Conservation (phyloP, 2,113 vertebrate species). For the Tragulus kanchil region DNA sequence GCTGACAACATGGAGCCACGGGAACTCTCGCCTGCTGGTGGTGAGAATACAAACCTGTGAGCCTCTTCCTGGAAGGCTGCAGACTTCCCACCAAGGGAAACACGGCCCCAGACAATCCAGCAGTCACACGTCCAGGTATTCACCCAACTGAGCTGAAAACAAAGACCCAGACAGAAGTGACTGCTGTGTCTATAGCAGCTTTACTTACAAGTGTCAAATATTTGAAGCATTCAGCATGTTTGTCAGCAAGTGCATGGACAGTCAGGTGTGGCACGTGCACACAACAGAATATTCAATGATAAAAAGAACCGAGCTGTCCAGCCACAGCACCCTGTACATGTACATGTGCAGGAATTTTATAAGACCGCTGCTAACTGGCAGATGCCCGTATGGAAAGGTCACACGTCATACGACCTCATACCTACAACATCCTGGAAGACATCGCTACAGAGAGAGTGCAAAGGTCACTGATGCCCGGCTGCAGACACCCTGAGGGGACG, state of each 20-base stretch:
- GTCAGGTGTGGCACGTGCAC: neutral
- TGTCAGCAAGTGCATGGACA: neutral
- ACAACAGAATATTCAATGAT: neutral
- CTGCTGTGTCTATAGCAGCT: neutral
- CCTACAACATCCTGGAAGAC: neutral
- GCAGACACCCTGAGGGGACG: neutral
- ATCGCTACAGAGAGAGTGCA: neutral
- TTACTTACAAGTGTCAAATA: neutral
- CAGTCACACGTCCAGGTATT: neutral
- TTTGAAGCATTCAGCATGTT: neutral
- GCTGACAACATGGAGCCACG: neutral
- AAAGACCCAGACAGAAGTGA: neutral
- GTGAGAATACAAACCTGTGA: neutral
- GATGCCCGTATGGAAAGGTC: neutral
- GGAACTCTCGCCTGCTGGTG: neutral
- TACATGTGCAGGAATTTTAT: fast-evolving
- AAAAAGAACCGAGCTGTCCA: neutral
- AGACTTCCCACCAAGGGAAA: neutral
- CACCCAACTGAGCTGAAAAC: neutral
- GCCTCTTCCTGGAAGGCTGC: neutral
- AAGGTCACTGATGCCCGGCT: neutral
- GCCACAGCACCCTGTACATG: fast-evolving
- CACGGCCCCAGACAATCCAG: neutral
- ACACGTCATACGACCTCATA: neutral
- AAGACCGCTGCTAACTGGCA: neutral